Percentiles rank a stretch among this genome's conserved stretches.
These are phyloP conservation scores for Nemotelus nigrinus DNA, from an alignment of 2,888 invertebrate species.

Conservation along the genomic window DNA sequence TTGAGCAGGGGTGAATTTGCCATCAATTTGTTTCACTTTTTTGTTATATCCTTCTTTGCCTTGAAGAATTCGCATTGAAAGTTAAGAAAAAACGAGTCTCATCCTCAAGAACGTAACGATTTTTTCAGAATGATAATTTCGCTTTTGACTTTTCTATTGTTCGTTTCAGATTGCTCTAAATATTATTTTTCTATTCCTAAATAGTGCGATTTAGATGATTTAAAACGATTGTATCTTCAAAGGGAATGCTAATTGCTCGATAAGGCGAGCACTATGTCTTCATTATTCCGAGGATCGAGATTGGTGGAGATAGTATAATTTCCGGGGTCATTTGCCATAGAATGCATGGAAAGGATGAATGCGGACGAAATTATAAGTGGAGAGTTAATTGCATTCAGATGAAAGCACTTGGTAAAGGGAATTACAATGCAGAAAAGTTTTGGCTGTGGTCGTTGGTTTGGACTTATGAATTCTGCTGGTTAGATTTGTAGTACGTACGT, in stretches of 20 bases:
- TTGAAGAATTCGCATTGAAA: neutral
- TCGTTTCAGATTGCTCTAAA: neutral
- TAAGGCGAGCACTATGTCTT: slow-evolving; percentile 24
- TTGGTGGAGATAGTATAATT: neutral
- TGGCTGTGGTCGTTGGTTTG: too few species aligned
- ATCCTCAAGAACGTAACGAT: slow-evolving; percentile 3
- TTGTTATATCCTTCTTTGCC: neutral
- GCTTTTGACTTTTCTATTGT: slow-evolving; percentile 33
- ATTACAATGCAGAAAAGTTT: too few species aligned
- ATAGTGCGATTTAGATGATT: slow-evolving; percentile 1
- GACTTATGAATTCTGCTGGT: too few species aligned
- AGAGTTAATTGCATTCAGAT: too few species aligned
- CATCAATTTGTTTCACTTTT: slow-evolving; percentile 36
- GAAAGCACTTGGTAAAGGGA: too few species aligned
- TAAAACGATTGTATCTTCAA: slow-evolving; percentile 31
- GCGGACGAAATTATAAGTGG: too few species aligned
- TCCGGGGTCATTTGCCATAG: too few species aligned
- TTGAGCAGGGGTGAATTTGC: slow-evolving; percentile 7
- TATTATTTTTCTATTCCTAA: slow-evolving; percentile 19
- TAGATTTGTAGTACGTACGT: too few species aligned
- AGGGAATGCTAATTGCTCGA: slow-evolving; percentile 32
- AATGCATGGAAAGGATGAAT: too few species aligned
- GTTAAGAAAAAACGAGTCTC: neutral
- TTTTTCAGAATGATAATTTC: slow-evolving; percentile 28
- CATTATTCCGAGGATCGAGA: slow-evolving; percentile 6